phyloP scores from a whole-genome alignment of 1,140 invertebrate genomes.

The Mesaphorura yosii region DNA sequence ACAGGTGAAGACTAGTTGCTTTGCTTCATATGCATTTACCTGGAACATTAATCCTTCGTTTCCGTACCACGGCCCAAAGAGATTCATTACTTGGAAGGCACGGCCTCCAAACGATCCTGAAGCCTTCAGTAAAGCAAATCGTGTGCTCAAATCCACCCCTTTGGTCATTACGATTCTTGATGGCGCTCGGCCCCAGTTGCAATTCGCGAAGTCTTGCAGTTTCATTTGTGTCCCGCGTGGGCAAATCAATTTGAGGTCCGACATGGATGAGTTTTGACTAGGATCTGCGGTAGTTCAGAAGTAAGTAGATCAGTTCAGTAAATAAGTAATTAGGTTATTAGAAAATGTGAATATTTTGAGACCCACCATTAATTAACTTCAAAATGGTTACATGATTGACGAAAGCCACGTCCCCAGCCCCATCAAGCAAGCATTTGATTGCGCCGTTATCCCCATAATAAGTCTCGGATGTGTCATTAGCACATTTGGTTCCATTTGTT shows the following conservation, averaged over 20 bases:
- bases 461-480: slow-evolving; percentile 4
- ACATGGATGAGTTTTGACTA: neutral
- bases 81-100: neutral
- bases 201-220: neutral
- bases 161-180: neutral
- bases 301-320: neutral
- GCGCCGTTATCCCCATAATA: slow-evolving; percentile 56
- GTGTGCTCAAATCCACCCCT: neutral
- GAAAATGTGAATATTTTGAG: neutral
- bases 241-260: neutral
- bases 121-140: neutral
- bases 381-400: slow-evolving; percentile 39
- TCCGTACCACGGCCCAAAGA: neutral
- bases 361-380: neutral
- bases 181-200: neutral
- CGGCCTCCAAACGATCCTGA: neutral
- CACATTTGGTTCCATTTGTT: slow-evolving; percentile 5
- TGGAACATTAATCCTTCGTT: neutral
- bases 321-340: neutral
- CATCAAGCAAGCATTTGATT: slow-evolving; percentile 43
- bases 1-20: neutral
- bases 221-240: neutral
- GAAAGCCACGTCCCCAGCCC: slow-evolving; percentile 48
- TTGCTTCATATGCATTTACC: neutral
- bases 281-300: neutral